phyloP scores from a whole-genome alignment of 2,888 invertebrate species.

The Agriopis leucophaearia region DNA sequence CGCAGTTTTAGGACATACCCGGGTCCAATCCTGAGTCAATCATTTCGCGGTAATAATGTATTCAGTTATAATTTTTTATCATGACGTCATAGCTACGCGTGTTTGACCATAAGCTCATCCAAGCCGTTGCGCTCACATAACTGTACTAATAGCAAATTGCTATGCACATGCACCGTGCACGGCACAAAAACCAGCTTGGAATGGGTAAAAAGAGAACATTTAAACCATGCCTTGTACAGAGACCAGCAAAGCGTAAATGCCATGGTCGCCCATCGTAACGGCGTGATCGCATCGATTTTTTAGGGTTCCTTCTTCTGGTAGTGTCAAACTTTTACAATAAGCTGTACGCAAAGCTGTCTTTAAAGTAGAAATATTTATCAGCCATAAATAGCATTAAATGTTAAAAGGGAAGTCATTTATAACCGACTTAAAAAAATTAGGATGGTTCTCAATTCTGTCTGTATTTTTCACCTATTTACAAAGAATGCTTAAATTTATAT shows the following conservation, averaged over 20 bases:
- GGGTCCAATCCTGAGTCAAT: no score
- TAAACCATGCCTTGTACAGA: slow-evolving; percentile 72
- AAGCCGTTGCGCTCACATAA: slow-evolving; percentile 59
- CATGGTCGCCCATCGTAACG: slow-evolving; percentile 83
- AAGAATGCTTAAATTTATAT: no score
- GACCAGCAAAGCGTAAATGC: slow-evolving; percentile 82
- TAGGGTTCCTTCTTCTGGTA: slow-evolving; percentile 34
- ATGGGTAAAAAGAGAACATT: slow-evolving; percentile 73
- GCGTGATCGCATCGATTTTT: slow-evolving; percentile 72
- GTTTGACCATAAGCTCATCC: slow-evolving; percentile 23
- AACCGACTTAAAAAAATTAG: no score
- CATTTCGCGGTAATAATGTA: no score
- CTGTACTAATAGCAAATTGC: slow-evolving; percentile 64
- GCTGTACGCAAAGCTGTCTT: neutral
- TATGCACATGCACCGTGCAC: slow-evolving; percentile 51
- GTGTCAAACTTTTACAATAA: neutral
- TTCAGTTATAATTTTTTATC: neutral
- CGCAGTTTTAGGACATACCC: no score
- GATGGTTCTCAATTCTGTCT: no score
- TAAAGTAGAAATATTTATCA: no score
- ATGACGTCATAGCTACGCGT: slow-evolving; percentile 22
- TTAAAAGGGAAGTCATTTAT: no score
- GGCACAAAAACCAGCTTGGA: slow-evolving; percentile 56
- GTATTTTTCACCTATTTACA: no score
- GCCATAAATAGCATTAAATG: no score